Base-by-base conservation (phyloP, 1,140 invertebrate genomes). In the Eulimnadia texana region DNA sequence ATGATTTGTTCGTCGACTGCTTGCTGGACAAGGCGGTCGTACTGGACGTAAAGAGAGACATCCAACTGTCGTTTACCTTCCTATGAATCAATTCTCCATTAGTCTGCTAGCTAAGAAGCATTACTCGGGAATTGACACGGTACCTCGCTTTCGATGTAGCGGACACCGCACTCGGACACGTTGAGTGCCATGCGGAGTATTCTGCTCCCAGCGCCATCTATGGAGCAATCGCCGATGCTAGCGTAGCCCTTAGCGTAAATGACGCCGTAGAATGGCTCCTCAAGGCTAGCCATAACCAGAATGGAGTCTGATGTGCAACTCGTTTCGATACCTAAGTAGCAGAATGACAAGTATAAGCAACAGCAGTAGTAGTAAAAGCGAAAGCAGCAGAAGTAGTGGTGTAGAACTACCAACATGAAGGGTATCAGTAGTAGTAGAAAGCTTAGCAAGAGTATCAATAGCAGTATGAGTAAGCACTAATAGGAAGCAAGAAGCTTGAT, bases 171-270 rank as follows among this genome's bases (percentile, higher is more conserved):
- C 24, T 78, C 76, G 60, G 77, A 77, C 2, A 81, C 79, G 20
- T 82, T 79, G 29, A 85, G 67, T 20, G 74, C 74, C 2, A 86
- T 67, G 0, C 75, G 76, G 0, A 84, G 70, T 29, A 71, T 68
- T 50, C 72, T 70, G 58, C 71, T 72, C 3, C 79, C 79, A 64
- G 67, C 68, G 76, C 80, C 80, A 70, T 74, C 72, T 1, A 75
- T 70, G 10, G 77, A 73, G 66, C 84, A 86, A 10, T 25, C 28
- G 13, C 61, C 51, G 67, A 83, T 82, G 56, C 80, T 75, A 0
- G 82, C 78, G 70, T 84, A 85, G 59, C 84, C 83, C 69, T 81
- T 82, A 29, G 82, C 80, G 65, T 84, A 85, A 3, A 84, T 71
- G 1, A 82, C 66, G 2, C 84, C 84, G 63, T 80, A 81, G 71